Evolutionary conservation across 2,797 vertebrate species (phyloP).

Genomic region (Epinephelus awoara): DNA sequence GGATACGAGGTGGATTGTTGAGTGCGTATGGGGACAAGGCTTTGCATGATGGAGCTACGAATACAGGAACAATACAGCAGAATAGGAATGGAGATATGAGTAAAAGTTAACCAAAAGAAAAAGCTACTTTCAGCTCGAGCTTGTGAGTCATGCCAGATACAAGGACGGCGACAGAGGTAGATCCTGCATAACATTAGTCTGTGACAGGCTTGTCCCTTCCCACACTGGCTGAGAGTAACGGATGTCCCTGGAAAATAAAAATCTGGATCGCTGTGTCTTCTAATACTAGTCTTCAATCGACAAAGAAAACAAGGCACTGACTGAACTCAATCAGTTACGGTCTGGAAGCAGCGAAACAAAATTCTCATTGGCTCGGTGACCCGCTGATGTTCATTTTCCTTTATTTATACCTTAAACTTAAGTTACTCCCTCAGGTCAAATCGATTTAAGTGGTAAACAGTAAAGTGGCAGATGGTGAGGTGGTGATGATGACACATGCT

Average conservation of each 20-base stretch:
- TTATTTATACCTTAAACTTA: conserved; percentile 24
- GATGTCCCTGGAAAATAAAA: conserved; percentile 14
- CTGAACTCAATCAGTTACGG: conserved; percentile 14
- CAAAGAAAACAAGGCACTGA: conserved; percentile 25
- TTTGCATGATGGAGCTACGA: conserved; percentile 11
- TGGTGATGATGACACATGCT: conserved; percentile 47
- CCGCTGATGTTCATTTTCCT: conserved; percentile 25
- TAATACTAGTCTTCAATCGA: neutral
- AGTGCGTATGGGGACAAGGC: conserved; percentile 5
- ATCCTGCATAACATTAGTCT: conserved; percentile 38
- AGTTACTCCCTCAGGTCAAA: conserved; percentile 34
- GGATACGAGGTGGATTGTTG: conserved; percentile 18
- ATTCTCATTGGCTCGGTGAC: neutral
- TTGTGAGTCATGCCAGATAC: conserved; percentile 48
- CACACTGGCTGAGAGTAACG: conserved; percentile 24
- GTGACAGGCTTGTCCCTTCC: conserved; percentile 43
- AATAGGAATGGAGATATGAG: neutral
- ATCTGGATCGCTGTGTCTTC: conserved; percentile 19
- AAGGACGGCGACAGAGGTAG: conserved; percentile 36
- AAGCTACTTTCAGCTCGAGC: conserved; percentile 33
- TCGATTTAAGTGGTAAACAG: conserved; percentile 37
- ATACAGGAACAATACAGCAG: neutral
- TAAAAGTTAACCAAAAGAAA: conserved; percentile 30
- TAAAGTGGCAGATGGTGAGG: conserved; percentile 44
- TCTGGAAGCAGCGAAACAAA: conserved; percentile 11